phyloP scores from a whole-genome alignment of 2,888 invertebrate genomes.

The Pomacea canaliculata region DNA sequence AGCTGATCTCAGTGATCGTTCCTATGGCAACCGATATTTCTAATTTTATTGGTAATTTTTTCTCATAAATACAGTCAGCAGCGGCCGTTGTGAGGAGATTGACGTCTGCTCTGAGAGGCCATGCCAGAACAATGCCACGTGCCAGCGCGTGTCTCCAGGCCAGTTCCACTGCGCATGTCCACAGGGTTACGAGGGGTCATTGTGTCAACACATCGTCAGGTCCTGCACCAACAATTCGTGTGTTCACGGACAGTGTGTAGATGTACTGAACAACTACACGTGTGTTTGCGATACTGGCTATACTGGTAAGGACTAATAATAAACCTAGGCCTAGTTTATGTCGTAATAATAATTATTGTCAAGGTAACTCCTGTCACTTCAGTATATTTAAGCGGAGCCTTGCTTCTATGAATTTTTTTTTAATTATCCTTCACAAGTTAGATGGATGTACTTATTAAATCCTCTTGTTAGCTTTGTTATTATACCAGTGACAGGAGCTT shows the following conservation, averaged over 20 bases:
- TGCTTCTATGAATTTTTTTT: too few species aligned
- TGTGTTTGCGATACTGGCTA: slow-evolving; percentile 20
- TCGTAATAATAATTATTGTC: too few species aligned
- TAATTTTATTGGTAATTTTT: not conserved
- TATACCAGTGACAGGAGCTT: too few species aligned
- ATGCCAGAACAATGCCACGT: slow-evolving; percentile 1
- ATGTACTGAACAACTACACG: slow-evolving; percentile 13
- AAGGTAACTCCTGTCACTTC: too few species aligned
- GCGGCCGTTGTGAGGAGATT: slow-evolving; percentile 2
- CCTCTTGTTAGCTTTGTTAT: too few species aligned
- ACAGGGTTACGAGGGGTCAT: slow-evolving; percentile 3
- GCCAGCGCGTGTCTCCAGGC: not conserved
- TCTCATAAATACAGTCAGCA: not conserved
- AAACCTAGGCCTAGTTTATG: too few species aligned
- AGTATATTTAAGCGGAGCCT: too few species aligned
- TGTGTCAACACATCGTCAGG: slow-evolving; percentile 12
- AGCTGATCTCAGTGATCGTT: too few species aligned
- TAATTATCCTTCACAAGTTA: too few species aligned
- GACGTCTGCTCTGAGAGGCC: slow-evolving; percentile 1
- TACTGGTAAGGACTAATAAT: slow-evolving; percentile 5
- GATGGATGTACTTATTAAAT: too few species aligned
- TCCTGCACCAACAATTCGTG: slow-evolving; percentile 21
- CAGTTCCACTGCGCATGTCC: not conserved
- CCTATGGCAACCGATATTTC: too few species aligned
- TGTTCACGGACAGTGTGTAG: slow-evolving; percentile 10